Conservation (phyloP, 1,140 invertebrate species). For the Euglossa dilemma region DNA sequence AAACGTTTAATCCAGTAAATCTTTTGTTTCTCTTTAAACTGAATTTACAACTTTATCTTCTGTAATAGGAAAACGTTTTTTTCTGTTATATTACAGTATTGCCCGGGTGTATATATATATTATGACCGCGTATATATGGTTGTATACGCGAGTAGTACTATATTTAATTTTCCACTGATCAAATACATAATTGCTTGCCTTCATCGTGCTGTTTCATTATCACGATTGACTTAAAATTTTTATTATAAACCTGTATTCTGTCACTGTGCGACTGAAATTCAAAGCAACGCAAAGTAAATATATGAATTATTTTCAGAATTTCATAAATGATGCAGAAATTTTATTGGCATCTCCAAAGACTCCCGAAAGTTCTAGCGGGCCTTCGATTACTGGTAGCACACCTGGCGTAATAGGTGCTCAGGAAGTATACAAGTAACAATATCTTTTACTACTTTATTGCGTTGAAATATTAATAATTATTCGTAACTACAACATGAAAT, state of each 20-base stretch:
- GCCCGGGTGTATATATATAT: too few relatives aligned
- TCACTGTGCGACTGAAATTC: background rate
- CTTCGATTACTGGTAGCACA: constrained; percentile 85
- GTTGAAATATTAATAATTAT: background rate
- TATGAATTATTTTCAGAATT: constrained; percentile 84
- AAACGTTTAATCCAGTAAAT: too few relatives aligned
- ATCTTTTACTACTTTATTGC: background rate
- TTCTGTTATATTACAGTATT: too few relatives aligned
- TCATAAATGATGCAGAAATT: constrained; percentile 90
- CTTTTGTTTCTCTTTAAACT: too few relatives aligned
- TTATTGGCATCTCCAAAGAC: constrained; percentile 89
- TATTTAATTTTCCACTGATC: too few relatives aligned
- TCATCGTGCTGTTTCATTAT: background rate
- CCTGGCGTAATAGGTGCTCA: constrained; percentile 97
- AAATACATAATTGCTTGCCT: background rate
- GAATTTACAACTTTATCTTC: too few relatives aligned
- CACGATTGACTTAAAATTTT: background rate
- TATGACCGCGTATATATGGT: too few relatives aligned
- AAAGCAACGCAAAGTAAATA: background rate
- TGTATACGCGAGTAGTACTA: background rate
- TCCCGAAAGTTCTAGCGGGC: constrained; percentile 83
- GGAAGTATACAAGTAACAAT: constrained; percentile 93
- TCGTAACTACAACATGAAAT: background rate
- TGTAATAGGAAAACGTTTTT: too few relatives aligned
- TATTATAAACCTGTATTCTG: background rate